Evolutionary conservation across 2,113 vertebrate genomes (phyloP).

Genomic region (Tamias sibiricus): DNA sequence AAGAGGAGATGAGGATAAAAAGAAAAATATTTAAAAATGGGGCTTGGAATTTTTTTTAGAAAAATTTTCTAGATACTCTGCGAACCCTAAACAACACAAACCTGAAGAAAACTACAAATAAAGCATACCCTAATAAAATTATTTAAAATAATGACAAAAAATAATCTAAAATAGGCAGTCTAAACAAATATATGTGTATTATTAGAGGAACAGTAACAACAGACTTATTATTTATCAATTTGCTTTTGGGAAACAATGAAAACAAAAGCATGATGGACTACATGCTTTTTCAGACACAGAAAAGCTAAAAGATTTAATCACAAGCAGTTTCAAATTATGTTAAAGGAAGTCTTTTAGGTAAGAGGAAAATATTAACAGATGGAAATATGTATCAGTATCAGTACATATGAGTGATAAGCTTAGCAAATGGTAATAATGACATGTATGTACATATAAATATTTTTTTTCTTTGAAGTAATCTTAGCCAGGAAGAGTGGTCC

Average conservation of each 20-base stretch:
- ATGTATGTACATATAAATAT: background rate
- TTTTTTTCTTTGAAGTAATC: background rate
- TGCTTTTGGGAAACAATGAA: background rate
- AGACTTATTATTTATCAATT: background rate
- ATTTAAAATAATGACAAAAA: background rate
- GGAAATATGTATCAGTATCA: too few species aligned
- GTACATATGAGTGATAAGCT: background rate
- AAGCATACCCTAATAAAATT: background rate
- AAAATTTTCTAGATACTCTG: too few species aligned
- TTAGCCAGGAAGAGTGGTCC: background rate
- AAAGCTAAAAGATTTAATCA: background rate
- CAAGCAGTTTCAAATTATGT: background rate
- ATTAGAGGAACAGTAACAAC: background rate
- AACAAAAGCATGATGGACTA: background rate
- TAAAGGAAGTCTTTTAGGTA: background rate
- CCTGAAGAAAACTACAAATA: background rate
- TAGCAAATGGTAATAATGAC: background rate
- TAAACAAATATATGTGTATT: background rate
- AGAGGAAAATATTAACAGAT: background rate
- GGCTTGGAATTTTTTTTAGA: too few species aligned
- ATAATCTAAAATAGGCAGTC: background rate
- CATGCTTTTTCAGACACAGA: background rate
- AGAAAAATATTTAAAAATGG: background rate
- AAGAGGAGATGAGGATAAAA: background rate
- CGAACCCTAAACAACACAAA: background rate